These are phyloP conservation scores for Paelopatides confundens DNA, from an alignment of 53 echinoderm and acorn worm species.

Conservation along the genomic window DNA sequence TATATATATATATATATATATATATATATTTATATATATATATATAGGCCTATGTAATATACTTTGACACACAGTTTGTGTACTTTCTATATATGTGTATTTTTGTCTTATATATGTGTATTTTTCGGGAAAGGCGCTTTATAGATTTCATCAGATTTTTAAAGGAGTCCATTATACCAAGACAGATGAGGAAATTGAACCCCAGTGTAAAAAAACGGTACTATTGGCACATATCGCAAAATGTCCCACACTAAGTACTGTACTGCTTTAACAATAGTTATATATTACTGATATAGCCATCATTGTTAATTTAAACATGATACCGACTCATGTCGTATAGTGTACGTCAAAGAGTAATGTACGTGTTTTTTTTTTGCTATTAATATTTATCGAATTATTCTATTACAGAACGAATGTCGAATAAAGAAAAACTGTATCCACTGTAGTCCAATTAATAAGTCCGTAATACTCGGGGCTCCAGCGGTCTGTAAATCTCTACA, in stretches of 20 bases:
- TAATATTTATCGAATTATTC: conserved; percentile 4
- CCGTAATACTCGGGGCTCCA: background rate
- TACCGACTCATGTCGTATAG: background rate
- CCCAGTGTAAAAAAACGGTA: too few species aligned
- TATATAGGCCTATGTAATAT: background rate
- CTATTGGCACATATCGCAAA: too few species aligned
- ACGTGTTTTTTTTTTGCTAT: background rate
- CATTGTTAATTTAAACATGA: too few species aligned
- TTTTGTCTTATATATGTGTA: background rate
- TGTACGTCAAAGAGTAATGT: background rate
- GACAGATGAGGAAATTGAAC: too few species aligned
- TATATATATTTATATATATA: background rate
- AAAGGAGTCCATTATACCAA: too few species aligned
- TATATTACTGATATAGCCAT: too few species aligned
- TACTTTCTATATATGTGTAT: background rate
- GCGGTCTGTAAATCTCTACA: background rate
- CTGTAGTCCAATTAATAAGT: conserved; percentile 12
- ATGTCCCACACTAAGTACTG: too few species aligned
- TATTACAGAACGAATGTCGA: background rate
- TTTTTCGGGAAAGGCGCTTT: too few species aligned
- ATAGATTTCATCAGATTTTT: too few species aligned
- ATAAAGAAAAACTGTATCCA: background rate
- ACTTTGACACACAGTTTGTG: too few species aligned
- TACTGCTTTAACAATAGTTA: too few species aligned
- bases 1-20: background rate